phyloP scores from a whole-genome alignment of 2,888 invertebrate genomes.

The Agonopterix arenella region DNA sequence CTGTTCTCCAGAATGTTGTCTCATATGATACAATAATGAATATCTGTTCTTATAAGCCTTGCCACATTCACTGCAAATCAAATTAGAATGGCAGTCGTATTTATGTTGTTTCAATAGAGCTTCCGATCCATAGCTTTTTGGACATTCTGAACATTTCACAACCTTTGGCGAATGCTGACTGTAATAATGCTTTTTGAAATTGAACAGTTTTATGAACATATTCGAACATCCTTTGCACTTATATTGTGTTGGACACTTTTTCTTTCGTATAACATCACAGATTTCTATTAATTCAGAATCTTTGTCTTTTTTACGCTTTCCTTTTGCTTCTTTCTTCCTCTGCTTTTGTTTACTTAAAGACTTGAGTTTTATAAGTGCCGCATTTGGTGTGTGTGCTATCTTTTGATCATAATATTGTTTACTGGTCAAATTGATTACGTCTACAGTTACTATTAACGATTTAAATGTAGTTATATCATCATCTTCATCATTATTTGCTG shows the following conservation, averaged over 20 bases:
- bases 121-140: constrained; percentile 6
- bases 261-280: constrained; percentile 5
- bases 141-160: constrained; percentile 5
- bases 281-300: constrained; percentile 1
- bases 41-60: constrained; percentile 7
- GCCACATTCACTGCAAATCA: constrained; percentile 7
- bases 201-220: constrained; percentile 5
- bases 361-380: neutral
- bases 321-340: neutral
- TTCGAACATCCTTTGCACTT: constrained; percentile 5
- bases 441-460: constrained; percentile 1
- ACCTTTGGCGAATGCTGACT: constrained; percentile 6
- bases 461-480: constrained; percentile 1
- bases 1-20: constrained; percentile 4
- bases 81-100: constrained; percentile 6
- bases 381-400: neutral
- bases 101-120: constrained; percentile 7
- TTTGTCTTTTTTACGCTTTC: neutral
- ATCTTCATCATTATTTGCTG: neutral
- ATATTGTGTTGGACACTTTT: constrained; percentile 1
- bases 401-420: constrained; percentile 5
- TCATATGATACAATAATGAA: constrained; percentile 7
- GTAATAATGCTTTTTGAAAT: constrained; percentile 10
- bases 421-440: neutral
- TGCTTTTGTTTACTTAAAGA: neutral